Conservation (phyloP, 2,888 invertebrate species). For the Trissoscelio sp. region DNA sequence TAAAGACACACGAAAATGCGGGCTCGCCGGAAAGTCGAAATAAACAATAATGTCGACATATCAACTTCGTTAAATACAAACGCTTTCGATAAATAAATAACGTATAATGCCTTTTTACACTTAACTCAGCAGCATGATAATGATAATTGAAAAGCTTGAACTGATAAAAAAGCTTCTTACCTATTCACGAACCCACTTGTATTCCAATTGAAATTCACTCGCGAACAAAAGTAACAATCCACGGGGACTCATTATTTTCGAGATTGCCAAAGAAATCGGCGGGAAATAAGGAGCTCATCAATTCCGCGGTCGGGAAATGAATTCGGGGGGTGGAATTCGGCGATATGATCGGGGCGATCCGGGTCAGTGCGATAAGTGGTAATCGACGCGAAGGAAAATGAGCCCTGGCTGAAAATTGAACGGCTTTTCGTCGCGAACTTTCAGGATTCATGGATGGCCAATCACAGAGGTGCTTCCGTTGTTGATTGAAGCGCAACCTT, state of each 20-base stretch:
- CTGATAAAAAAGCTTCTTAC: constrained; percentile 37
- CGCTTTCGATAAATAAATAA: background rate
- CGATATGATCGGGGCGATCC: constrained; percentile 52
- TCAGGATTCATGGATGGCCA: constrained; percentile 62
- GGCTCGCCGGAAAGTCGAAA: constrained; percentile 48
- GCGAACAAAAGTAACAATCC: constrained; percentile 59
- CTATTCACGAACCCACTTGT: constrained; percentile 47
- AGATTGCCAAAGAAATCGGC: constrained; percentile 57
- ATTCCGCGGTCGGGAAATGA: constrained; percentile 52
- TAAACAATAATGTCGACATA: constrained; percentile 28
- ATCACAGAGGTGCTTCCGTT: constrained; percentile 60
- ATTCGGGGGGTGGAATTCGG: constrained; percentile 50
- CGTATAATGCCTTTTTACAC: background rate
- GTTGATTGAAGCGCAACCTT: constrained; percentile 18
- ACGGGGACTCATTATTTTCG: constrained; percentile 53
- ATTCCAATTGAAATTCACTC: constrained; percentile 48
- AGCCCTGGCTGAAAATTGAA: constrained; percentile 54
- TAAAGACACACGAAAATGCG: constrained; percentile 45
- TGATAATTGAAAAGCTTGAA: constrained; percentile 13
- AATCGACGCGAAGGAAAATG: constrained; percentile 62
- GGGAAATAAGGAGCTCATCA: constrained; percentile 61
- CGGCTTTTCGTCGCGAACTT: constrained; percentile 43
- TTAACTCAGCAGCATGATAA: constrained; percentile 6
- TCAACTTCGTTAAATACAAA: background rate
- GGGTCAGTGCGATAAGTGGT: constrained; percentile 65